Percentiles rank a stretch among this genome's conserved stretches.
Evolutionary conservation across 2,113 vertebrate species (phyloP).

Genomic region (Clarias batrachus): DNA sequence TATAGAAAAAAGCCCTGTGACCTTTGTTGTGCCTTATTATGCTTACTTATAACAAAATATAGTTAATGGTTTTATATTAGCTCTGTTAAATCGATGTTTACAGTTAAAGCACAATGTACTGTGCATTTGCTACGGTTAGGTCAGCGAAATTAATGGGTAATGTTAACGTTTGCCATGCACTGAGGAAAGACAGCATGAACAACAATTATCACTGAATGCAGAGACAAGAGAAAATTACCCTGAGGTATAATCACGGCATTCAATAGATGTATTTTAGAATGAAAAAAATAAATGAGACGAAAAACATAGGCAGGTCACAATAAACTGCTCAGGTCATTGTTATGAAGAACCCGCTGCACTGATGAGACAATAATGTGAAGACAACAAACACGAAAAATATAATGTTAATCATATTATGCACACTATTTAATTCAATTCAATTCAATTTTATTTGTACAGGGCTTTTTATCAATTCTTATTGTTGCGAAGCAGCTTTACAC

Average conservation of each 20-base stretch:
- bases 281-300: background rate
- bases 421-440: background rate
- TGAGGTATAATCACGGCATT: slow-evolving; percentile 49
- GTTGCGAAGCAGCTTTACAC: no score
- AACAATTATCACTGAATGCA: slow-evolving; percentile 64
- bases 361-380: background rate
- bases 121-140: slow-evolving; percentile 23
- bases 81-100: slow-evolving; percentile 39
- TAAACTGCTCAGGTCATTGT: background rate
- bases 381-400: background rate
- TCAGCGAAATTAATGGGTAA: slow-evolving; percentile 59
- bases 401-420: background rate
- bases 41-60: background rate
- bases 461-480: no score
- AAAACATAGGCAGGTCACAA: background rate
- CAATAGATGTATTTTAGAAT: slow-evolving; percentile 14
- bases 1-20: background rate
- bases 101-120: slow-evolving; percentile 47
- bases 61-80: background rate
- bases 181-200: slow-evolving; percentile 48
- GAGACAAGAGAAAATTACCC: slow-evolving; percentile 57
- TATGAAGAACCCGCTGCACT: background rate
- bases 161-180: slow-evolving; percentile 48
- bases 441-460: no score
- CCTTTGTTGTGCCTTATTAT: background rate